Base-by-base conservation (phyloP, 1,140 invertebrate genomes). In the Drosophila chauvacae region DNA sequence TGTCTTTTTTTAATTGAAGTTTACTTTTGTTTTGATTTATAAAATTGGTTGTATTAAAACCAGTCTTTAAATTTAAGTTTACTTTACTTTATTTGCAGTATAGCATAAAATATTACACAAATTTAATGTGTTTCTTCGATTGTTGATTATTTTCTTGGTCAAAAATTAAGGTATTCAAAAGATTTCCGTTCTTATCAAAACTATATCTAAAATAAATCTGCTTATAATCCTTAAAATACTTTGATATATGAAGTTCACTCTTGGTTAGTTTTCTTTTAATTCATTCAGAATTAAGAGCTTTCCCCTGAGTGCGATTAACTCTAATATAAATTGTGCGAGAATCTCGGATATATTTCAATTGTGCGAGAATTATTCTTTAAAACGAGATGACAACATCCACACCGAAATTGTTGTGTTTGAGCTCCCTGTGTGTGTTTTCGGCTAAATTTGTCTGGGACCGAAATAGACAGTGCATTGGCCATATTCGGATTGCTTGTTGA, bases 391-490 rank as follows among this genome's bases (percentile, higher is more conserved):
- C 18, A 59, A 45, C 28, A 45, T 56, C 5, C 35, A 16, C 7
- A 16, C 35, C n/a, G 39, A 45, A 18, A 20, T 45, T 33, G 57
- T 42, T 69, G 20, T 68, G 62, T 33, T 39, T 18, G 18, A 20
- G 58, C 44, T 39, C 42, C 18, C 57, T 56, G 35, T 64, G 42
- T 50, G 51, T 65, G 18, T 65, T 69, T 44, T 55, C n/a, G 37
- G 23, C 28, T 48, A 48, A 41, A 48, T 58, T 41, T 48, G 28
- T 41, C 16, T 13, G 26, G 13, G 41, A 51, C 53, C 23, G 26
- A 71, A 72, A 72, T 72, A 72, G 65, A 59, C 42, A 59, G 23
- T 71, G 51, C 69, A 72, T 71, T 58, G 69, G 69, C 66, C 69
- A 70, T 56, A 47, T 51, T 13, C 20, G 23, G 35, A 50, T 20